Evolutionary conservation across 2,888 invertebrate species (phyloP), one percentile per base, ranked within the genome.

Genomic region (Amiota communis): DNA sequence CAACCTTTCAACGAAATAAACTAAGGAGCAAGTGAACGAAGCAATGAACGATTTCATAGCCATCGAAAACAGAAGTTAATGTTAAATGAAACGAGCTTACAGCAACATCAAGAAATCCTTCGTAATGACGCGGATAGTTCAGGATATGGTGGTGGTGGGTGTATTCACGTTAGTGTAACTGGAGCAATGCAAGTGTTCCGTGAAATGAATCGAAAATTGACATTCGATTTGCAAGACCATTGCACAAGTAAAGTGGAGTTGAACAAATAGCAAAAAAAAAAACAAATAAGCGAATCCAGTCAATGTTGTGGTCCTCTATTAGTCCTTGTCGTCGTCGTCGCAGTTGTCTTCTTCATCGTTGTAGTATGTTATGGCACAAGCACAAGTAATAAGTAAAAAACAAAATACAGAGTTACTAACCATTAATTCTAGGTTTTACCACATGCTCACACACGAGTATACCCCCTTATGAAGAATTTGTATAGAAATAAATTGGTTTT

Each of bases 181-280:
- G 79, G 36, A 79, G 78, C 80, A 82, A 79, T 83, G 80, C 81
- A 86, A 88, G 86, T 87, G 87, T 87, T 84, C 85, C 88, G 85
- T 87, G 87, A 88, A 87, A 88, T 87, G 86, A 86, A 81, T 86
- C 81, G 86, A 81, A 86, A 88, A 87, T 88, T 84, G 86, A 83
- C 87, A 85, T 87, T 87, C 87, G 85, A 88, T 87, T 87, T 88
- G 82, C 84, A 80, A 81, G 83, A 82, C 87, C 81, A 87, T 85
- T 86, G 87, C 82, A 81, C 87, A 82, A 72, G 48, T 70, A 68
- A 68, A 11, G 70, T 56, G 53, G 56, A 48, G 17, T 59, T 64
- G 47, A 53, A n/a, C 67, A 20, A n/a, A 15, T 9, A 63, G 48
- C 48, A 48, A 48, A n/a, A 6, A 48, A 48, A 48, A n/a, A 6